Evolutionary conservation across 1,140 invertebrate genomes (phyloP).

Genomic region (Cyphomyrmex costatus): DNA sequence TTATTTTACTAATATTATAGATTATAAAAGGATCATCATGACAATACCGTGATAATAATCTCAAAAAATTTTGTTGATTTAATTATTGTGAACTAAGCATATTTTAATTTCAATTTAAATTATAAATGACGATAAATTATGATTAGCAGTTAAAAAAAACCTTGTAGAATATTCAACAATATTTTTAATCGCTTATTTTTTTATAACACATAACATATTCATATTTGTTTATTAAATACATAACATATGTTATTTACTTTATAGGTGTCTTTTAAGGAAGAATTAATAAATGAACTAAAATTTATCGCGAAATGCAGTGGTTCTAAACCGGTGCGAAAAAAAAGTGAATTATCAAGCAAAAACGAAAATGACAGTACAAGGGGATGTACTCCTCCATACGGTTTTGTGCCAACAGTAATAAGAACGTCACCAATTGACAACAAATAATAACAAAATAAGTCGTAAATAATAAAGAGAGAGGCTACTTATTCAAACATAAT

Average conservation of each 20-base stretch:
- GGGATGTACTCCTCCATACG: conserved; percentile 80
- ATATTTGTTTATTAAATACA: conserved; percentile 16
- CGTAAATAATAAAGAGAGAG: not conserved
- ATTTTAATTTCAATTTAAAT: not conserved
- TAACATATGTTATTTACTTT: conserved; percentile 59
- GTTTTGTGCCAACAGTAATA: conserved; percentile 79
- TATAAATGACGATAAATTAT: not conserved
- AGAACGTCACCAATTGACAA: conserved; percentile 72
- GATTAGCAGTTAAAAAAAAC: not conserved
- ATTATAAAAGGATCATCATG: not conserved
- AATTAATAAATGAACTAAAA: conserved; percentile 91
- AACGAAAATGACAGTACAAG: conserved; percentile 75
- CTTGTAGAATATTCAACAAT: not conserved
- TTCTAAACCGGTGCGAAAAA: conserved; percentile 87
- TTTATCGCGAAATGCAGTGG: conserved; percentile 92
- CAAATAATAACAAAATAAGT: conserved; percentile 36
- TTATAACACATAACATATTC: not conserved
- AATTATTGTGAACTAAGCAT: not conserved
- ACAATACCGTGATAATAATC: not conserved
- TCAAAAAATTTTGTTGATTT: conserved; percentile 8
- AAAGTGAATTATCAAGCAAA: conserved; percentile 76
- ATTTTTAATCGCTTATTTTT: not conserved
- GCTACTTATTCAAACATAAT: not conserved
- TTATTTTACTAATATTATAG: too few species aligned
- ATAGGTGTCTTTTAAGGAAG: conserved; percentile 90